phyloP scores from a whole-genome alignment of 2,113 vertebrate genomes.

The Macquaria ambigua region DNA sequence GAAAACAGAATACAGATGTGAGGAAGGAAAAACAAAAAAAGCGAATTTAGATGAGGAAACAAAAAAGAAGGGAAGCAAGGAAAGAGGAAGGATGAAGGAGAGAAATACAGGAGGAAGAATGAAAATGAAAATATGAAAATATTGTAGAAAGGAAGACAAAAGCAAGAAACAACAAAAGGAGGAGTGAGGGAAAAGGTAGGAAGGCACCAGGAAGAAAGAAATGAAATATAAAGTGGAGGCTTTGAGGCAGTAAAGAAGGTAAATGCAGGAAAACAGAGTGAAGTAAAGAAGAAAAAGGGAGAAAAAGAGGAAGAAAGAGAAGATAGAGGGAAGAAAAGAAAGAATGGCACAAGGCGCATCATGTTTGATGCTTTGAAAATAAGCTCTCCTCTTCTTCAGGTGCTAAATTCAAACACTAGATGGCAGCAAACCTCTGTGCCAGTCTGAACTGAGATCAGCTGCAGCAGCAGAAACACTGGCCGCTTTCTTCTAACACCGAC shows the following conservation, averaged over 20 bases:
- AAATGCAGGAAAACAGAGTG: not conserved
- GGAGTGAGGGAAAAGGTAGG: not conserved
- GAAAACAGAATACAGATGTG: no score
- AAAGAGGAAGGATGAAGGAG: fast-evolving
- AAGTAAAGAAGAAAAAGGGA: not conserved
- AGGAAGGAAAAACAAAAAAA: not conserved
- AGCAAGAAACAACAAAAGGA: not conserved
- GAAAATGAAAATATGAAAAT: not conserved
- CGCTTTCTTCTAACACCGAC: not conserved
- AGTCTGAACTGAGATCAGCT: not conserved
- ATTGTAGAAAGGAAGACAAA: not conserved
- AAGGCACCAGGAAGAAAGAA: not conserved
- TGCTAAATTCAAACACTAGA: not conserved
- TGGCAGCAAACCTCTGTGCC: conserved; percentile 15
- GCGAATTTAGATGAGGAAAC: not conserved
- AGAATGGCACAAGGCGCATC: no score
- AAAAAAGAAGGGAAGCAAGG: not conserved
- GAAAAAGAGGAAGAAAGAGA: no score
- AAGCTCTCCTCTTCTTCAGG: not conserved
- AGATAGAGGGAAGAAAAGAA: not conserved
- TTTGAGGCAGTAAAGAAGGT: not conserved
- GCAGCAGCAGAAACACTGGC: not conserved
- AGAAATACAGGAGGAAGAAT: not conserved
- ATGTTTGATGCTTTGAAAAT: not conserved
- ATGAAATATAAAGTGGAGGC: not conserved